Percentiles rank a stretch among this genome's conserved stretches.
Evolutionary conservation across 37 sponge, comb jelly and placozoan genomes (phyloP).

Genomic region (Spongilla lacustris): DNA sequence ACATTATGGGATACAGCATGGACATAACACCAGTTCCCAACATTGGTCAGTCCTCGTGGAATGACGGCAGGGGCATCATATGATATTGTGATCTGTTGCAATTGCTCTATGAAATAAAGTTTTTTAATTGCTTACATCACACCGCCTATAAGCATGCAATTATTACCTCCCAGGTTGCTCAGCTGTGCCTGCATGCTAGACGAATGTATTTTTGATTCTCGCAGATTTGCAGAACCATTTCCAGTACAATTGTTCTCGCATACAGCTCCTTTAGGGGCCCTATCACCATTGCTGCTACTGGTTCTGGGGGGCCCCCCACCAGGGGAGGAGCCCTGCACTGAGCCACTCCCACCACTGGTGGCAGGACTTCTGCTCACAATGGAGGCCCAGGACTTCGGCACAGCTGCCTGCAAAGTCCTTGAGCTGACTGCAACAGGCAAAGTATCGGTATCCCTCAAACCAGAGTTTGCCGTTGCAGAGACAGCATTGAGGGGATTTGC

Average conservation of each 20-base stretch:
- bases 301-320: not conserved
- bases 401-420: not conserved
- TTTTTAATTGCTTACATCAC: not conserved
- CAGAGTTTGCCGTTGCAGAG: not conserved
- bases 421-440: not conserved
- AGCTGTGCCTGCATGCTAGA: constrained; percentile 13
- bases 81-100: constrained; percentile 19
- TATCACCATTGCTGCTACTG: not conserved
- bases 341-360: not conserved
- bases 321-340: not conserved
- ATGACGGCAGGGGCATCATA: constrained; percentile 37
- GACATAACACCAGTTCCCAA: constrained; percentile 86
- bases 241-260: not conserved
- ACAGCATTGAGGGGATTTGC: not conserved
- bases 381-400: not conserved
- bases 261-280: no score
- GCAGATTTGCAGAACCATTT: not conserved
- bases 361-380: not conserved
- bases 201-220: not conserved
- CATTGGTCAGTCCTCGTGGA: constrained; percentile 91
- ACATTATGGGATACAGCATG: constrained; percentile 79
- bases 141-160: not conserved
- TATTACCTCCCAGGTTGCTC: constrained; percentile 29
- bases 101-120: constrained; percentile 55
- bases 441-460: not conserved